Evolutionary conservation across 2,113 vertebrate genomes (phyloP).

Genomic region (Caranx ignobilis): DNA sequence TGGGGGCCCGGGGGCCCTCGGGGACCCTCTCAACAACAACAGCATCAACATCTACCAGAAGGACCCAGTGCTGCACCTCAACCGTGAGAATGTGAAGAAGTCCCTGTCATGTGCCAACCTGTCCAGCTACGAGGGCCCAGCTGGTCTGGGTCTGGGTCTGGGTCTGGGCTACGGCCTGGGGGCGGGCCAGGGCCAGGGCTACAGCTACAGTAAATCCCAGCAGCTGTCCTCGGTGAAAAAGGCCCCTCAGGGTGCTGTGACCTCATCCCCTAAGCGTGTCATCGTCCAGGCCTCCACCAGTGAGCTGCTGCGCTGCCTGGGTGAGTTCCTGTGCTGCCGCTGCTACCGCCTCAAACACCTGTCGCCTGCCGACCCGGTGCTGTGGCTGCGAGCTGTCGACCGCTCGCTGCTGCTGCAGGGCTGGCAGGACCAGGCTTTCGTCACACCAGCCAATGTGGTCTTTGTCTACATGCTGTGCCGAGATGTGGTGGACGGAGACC

Average conservation of each 20-base stretch:
- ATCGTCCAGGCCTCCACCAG: constrained; percentile 90
- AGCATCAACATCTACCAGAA: constrained; percentile 84
- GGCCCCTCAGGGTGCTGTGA: constrained; percentile 54
- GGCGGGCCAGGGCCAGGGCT: constrained; percentile 69
- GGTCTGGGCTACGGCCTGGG: constrained; percentile 74
- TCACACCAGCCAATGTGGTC: constrained; percentile 89
- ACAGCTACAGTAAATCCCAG: constrained; percentile 70
- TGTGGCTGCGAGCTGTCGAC: constrained; percentile 88
- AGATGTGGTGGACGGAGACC: constrained; percentile 85
- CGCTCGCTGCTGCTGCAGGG: constrained; percentile 88
- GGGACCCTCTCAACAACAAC: constrained; percentile 80
- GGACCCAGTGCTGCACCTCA: constrained; percentile 82
- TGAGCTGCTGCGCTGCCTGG: constrained; percentile 87
- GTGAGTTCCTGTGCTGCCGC: constrained; percentile 86
- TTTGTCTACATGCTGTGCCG: constrained; percentile 90
- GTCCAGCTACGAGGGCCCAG: constrained; percentile 83
- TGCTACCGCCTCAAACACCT: constrained; percentile 87
- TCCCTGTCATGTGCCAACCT: constrained; percentile 89
- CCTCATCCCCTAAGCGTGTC: constrained; percentile 83
- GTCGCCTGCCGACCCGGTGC: constrained; percentile 83
- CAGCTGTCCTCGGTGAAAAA: constrained; percentile 83
- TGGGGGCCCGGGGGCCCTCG: constrained; percentile 14
- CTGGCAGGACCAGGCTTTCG: constrained; percentile 91
- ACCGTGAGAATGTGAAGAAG: constrained; percentile 87
- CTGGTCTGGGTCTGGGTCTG: constrained; percentile 70